A percentile compares a stretch with the other conserved stretches of the same genome.
Conservation (phyloP, 2,113 vertebrate species). For the Actinemys pallida region DNA sequence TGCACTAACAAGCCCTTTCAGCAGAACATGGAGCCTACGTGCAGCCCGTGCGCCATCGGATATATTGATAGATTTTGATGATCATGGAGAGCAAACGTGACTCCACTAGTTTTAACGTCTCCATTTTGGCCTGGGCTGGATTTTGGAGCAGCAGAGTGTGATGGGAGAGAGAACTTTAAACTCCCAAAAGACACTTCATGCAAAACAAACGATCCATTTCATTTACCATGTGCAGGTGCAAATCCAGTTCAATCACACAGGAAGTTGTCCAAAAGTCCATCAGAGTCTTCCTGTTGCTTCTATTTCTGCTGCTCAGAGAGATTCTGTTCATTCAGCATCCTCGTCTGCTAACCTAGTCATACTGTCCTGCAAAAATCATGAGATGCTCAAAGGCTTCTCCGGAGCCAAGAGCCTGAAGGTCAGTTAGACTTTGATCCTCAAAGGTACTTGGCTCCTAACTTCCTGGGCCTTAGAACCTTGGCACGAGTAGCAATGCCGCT, state of each 20-base stretch:
- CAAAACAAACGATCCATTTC: neutral
- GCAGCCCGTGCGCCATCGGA: neutral
- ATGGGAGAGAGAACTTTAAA: neutral
- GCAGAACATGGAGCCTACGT: neutral
- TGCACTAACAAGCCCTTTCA: neutral
- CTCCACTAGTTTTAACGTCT: neutral
- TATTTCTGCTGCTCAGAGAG: constrained; percentile 58
- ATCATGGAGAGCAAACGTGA: neutral
- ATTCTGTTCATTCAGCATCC: constrained; percentile 64
- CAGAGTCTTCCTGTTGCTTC: constrained; percentile 62
- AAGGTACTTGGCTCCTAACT: neutral
- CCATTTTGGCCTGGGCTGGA: neutral
- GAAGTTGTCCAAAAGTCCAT: constrained; percentile 4
- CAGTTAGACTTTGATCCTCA: neutral
- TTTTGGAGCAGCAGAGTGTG: neutral
- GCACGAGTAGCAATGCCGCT: neutral
- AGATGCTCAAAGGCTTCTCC: constrained; percentile 61
- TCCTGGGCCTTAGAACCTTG: constrained; percentile 45
- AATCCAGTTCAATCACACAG: constrained; percentile 28
- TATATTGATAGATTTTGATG: neutral
- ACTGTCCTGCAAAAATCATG: constrained; percentile 25
- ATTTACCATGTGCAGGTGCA: neutral
- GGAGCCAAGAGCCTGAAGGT: neutral
- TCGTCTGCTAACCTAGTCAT: constrained; percentile 65
- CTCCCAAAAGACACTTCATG: neutral